Evolutionary conservation across 2,113 vertebrate species (phyloP).

Genomic region (Brachypodius melanocephalos): DNA sequence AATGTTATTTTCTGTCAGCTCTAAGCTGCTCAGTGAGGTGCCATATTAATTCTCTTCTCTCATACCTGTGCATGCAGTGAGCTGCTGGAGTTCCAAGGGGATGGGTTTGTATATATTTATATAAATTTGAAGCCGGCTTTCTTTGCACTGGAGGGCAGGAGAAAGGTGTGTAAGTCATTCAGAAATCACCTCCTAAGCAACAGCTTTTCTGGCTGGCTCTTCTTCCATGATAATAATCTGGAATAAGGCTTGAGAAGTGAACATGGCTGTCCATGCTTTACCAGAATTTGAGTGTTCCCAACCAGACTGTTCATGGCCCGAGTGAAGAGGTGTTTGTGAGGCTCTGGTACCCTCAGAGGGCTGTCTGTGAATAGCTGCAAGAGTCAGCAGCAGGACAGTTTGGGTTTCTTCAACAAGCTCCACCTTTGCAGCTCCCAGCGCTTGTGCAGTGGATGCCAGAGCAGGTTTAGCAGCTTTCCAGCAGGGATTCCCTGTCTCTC

Average conservation of each 20-base stretch:
- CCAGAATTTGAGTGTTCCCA: neutral
- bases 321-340: neutral
- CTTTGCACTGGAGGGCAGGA: neutral
- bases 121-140: neutral
- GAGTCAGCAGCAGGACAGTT: neutral
- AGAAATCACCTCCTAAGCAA: neutral
- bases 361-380: neutral
- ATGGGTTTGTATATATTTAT: neutral
- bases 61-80: neutral
- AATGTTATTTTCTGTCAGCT: neutral
- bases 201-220: neutral
- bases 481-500: neutral
- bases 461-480: neutral
- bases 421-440: neutral
- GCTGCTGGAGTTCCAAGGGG: neutral
- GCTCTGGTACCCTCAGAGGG: neutral
- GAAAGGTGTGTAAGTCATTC: neutral
- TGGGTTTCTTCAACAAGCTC: neutral
- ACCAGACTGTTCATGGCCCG: neutral
- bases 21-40: neutral
- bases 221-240: neutral
- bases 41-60: neutral
- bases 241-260: neutral
- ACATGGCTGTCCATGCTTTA: accelerated
- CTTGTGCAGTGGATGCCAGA: neutral